These are phyloP conservation scores for Diadumene lineata DNA, from an alignment of 92 coral and sea anemone genomes.

Conservation along the genomic window DNA sequence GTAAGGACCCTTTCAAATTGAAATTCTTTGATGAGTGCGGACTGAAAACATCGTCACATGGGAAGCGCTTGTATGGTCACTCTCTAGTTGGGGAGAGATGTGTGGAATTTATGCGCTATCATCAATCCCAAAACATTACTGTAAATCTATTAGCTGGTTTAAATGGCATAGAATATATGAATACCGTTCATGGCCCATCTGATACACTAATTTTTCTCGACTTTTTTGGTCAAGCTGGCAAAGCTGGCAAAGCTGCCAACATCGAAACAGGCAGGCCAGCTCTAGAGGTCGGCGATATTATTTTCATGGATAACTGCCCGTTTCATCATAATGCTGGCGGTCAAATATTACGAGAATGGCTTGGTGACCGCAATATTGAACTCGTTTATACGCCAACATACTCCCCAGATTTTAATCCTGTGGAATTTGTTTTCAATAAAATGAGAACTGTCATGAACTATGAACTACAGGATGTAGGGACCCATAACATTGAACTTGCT, in stretches of 20 bases:
- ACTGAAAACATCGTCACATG: conserved; percentile 16
- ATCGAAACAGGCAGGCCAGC: conserved; percentile 24
- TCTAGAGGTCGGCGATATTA: conserved; percentile 21
- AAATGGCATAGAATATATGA: conserved; percentile 13
- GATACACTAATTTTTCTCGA: conserved; percentile 21
- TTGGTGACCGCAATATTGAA: conserved; percentile 16
- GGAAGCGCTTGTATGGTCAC: conserved; percentile 30
- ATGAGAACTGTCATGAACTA: conserved; percentile 4
- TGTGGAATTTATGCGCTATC: conserved; percentile 28
- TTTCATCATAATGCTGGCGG: conserved; percentile 31
- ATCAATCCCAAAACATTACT: conserved; percentile 33
- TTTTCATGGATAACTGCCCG: conserved; percentile 43
- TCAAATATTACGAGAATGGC: conserved; percentile 12
- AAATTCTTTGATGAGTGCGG: conserved; percentile 56
- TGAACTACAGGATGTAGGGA: not conserved
- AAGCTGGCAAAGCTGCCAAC: conserved; percentile 6
- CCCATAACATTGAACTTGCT: not conserved
- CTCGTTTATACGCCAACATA: conserved; percentile 25
- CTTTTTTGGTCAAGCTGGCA: conserved; percentile 23
- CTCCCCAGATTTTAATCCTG: conserved; percentile 8
- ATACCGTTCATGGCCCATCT: conserved; percentile 31
- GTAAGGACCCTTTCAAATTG: conserved; percentile 40
- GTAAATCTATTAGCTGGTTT: conserved; percentile 33
- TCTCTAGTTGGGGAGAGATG: conserved; percentile 35
- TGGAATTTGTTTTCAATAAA: not conserved